Percentiles rank a stretch among this genome's conserved stretches.
phyloP scores from a whole-genome alignment of 2,888 invertebrate genomes.

The Laspeyria flexula region DNA sequence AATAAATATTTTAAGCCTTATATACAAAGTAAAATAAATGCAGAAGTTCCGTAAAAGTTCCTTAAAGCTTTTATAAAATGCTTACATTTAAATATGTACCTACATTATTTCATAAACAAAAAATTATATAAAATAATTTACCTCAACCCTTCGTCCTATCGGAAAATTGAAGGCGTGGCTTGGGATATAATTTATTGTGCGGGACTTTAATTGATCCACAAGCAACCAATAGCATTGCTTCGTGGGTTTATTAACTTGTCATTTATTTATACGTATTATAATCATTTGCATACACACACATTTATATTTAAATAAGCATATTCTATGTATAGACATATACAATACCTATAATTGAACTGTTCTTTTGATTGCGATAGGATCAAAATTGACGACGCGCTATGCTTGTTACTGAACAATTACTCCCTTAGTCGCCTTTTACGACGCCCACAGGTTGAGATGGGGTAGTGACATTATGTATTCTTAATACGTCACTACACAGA shows the following conservation, averaged over 20 bases:
- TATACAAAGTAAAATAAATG: too few species aligned
- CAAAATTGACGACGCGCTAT: too few species aligned
- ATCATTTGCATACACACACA: neutral
- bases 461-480: too few species aligned
- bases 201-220: slow-evolving; percentile 27
- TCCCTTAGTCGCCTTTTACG: too few species aligned
- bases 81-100: neutral
- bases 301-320: neutral
- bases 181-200: slow-evolving; percentile 9
- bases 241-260: slow-evolving; percentile 17
- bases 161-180: slow-evolving; percentile 5
- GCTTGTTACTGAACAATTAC: too few species aligned
- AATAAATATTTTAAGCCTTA: too few species aligned
- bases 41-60: too few species aligned
- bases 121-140: neutral
- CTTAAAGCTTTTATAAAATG: too few species aligned
- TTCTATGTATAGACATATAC: neutral
- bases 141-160: neutral
- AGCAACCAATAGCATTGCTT: slow-evolving; percentile 22
- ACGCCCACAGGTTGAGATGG: too few species aligned
- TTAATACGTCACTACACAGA: too few species aligned
- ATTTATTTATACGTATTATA: slow-evolving; percentile 19
- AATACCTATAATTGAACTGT: too few species aligned
- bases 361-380: too few species aligned
- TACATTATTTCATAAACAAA: neutral